These are phyloP conservation scores for Eleginops maclovinus DNA, from an alignment of 2,113 vertebrate species.

Conservation along the genomic window DNA sequence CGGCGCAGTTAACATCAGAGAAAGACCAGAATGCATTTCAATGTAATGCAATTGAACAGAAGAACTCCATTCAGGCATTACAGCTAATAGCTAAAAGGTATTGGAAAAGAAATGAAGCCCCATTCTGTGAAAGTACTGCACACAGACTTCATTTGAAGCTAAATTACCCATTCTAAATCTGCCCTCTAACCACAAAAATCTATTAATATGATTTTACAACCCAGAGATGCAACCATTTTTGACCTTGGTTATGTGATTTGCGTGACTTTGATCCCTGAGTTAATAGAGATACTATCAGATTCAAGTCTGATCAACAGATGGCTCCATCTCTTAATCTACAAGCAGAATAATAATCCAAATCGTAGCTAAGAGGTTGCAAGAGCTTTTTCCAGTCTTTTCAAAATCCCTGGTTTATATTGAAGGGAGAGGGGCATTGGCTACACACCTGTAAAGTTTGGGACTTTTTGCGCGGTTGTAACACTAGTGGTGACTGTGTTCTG, in stretches of 20 bases:
- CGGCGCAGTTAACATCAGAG: constrained; percentile 26
- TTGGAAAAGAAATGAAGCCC: constrained; percentile 67
- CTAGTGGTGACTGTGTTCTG: too few relatives aligned
- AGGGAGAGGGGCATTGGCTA: too few relatives aligned
- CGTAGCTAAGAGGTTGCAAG: constrained; percentile 42
- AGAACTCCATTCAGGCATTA: constrained; percentile 48
- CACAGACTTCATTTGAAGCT: constrained; percentile 68
- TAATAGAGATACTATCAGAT: constrained; percentile 72
- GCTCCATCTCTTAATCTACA: constrained; percentile 53
- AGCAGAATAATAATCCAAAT: constrained; percentile 50
- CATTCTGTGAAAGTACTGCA: constrained; percentile 40
- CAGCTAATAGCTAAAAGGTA: constrained; percentile 59
- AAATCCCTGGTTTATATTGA: too few relatives aligned
- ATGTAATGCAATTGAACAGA: constrained; percentile 39
- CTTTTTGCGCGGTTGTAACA: too few relatives aligned
- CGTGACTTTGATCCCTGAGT: constrained; percentile 60
- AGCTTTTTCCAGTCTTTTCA: constrained; percentile 45
- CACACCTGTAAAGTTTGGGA: too few relatives aligned
- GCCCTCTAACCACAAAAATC: constrained; percentile 64
- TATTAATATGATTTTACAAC: constrained; percentile 62
- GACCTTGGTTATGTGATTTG: constrained; percentile 55
- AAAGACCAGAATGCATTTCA: constrained; percentile 35
- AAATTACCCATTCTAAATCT: constrained; percentile 71
- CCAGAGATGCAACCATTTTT: constrained; percentile 63
- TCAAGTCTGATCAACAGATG: constrained; percentile 61